Conservation (phyloP, 2,113 vertebrate species). For the Dromiciops gliroides region DNA sequence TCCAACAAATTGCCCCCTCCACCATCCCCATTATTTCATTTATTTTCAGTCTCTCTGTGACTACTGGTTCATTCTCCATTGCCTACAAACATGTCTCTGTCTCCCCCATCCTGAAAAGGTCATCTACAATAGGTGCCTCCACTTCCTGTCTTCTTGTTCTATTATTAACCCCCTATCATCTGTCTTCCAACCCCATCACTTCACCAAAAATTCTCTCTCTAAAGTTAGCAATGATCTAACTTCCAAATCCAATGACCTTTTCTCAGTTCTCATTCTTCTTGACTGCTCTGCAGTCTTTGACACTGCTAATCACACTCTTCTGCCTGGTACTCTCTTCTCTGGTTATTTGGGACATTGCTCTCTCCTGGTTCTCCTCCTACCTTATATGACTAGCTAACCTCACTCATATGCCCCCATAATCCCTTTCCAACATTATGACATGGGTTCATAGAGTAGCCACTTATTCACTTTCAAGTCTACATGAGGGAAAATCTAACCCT, state of each 20-base stretch:
- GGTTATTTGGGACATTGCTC: background rate
- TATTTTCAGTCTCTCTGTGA: background rate
- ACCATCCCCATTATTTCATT: background rate
- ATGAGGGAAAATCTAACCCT: background rate
- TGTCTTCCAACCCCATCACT: background rate
- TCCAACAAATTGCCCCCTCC: background rate
- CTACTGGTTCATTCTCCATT: background rate
- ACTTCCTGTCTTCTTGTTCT: background rate
- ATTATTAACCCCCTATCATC: background rate
- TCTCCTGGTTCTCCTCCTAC: background rate
- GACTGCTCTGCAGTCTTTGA: too few relatives aligned
- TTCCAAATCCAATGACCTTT: background rate
- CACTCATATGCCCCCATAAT: background rate
- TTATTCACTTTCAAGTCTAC: background rate
- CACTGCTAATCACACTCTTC: background rate
- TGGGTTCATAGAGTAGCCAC: background rate
- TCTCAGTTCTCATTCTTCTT: background rate
- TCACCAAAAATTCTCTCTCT: background rate
- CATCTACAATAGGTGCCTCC: background rate
- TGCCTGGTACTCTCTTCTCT: background rate
- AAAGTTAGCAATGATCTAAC: background rate
- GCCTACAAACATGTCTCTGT: background rate
- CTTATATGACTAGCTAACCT: background rate
- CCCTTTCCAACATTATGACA: background rate
- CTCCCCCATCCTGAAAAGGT: background rate